Percentiles rank a stretch among this genome's conserved stretches.
Conservation (phyloP, 2,888 invertebrate species). For the Globia sparganii region DNA sequence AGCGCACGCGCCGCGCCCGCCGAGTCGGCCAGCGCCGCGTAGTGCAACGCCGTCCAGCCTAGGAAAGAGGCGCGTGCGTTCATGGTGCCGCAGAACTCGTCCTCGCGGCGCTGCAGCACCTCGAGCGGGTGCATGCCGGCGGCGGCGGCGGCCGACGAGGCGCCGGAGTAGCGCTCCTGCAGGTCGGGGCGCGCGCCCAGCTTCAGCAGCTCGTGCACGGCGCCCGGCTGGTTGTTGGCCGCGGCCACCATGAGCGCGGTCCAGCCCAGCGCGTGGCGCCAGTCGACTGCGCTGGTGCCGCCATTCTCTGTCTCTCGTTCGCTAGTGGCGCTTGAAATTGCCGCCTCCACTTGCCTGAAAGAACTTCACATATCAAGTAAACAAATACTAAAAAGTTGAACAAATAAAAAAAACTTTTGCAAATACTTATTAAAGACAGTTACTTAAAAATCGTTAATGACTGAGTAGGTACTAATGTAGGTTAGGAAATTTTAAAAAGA, state of each 20-base stretch:
- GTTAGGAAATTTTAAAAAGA: not conserved
- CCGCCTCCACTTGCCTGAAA: constrained; percentile 79
- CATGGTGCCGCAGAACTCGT: constrained; percentile 94
- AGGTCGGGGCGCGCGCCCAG: constrained; percentile 95
- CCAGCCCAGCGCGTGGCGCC: constrained; percentile 95
- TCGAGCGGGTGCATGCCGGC: constrained; percentile 93
- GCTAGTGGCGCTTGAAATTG: constrained; percentile 49
- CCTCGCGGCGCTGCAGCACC: constrained; percentile 93
- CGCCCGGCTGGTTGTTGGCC: constrained; percentile 92
- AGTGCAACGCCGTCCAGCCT: constrained; percentile 97
- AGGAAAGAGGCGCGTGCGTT: constrained; percentile 94
- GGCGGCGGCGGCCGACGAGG: constrained; percentile 91
- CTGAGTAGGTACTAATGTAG: not conserved
- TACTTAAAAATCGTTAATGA: not conserved
- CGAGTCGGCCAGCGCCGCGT: constrained; percentile 95
- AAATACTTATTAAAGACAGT: not conserved
- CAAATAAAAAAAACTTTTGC: not conserved
- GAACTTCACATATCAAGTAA: not conserved
- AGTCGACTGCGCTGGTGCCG: constrained; percentile 91
- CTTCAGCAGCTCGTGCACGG: constrained; percentile 91
- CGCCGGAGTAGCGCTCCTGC: constrained; percentile 94
- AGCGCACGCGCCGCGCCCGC: constrained; percentile 91
- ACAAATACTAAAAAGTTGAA: not conserved
- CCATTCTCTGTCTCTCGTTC: constrained; percentile 66
- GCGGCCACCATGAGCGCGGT: constrained; percentile 96